These are phyloP conservation scores for Hylyphantes graminicola DNA, from an alignment of 1,140 invertebrate genomes.

Conservation along the genomic window DNA sequence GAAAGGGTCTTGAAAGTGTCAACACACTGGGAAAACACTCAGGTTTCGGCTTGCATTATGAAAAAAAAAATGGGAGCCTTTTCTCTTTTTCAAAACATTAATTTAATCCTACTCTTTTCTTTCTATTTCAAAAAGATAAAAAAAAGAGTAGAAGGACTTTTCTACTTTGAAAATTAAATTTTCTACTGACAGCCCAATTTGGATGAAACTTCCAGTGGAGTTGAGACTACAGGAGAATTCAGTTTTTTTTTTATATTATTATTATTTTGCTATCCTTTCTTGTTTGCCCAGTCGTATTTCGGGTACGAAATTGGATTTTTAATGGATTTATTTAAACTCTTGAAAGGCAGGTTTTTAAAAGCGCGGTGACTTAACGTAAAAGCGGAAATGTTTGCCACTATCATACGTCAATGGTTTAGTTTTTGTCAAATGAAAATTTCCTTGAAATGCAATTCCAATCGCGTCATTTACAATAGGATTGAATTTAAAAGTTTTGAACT, in stretches of 20 bases:
- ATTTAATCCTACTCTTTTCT: slow-evolving; percentile 17
- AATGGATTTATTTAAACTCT: neutral
- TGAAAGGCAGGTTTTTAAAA: no score
- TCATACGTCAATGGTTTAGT: no score
- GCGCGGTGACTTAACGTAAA: no score
- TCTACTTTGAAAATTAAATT: slow-evolving; percentile 33
- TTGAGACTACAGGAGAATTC: neutral
- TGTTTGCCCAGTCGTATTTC: neutral
- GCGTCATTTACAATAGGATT: no score
- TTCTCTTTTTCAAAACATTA: slow-evolving; percentile 1
- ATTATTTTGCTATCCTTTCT: neutral
- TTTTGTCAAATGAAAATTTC: no score
- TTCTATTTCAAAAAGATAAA: neutral
- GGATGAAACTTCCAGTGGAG: neutral
- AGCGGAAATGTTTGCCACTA: no score
- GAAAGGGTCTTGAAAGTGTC: neutral
- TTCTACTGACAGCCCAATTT: slow-evolving; percentile 26
- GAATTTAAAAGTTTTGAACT: no score
- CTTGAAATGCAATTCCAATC: no score
- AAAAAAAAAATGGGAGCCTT: neutral
- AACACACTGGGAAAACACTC: neutral
- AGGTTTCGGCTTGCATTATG: neutral
- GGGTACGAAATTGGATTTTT: neutral
- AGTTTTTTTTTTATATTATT: neutral
- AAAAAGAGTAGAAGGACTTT: neutral